phyloP scores from a whole-genome alignment of 1,140 invertebrate species.

The Cotesia vestalis region DNA sequence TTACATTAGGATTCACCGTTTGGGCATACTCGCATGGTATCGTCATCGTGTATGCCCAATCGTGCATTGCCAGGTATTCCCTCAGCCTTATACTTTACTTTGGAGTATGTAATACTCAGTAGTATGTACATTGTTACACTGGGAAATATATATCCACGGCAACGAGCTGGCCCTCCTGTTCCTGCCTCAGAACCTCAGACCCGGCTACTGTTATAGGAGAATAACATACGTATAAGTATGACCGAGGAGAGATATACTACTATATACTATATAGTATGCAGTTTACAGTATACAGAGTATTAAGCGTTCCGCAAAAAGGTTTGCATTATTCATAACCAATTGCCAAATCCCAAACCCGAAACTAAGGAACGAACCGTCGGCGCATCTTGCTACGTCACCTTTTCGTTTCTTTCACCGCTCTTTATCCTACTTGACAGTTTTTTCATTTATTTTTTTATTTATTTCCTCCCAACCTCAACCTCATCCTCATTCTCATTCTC shows the following conservation, averaged over 20 bases:
- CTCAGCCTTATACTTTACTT: no score
- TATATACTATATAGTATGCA: slow-evolving; percentile 7
- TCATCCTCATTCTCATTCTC: no score
- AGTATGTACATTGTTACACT: no score
- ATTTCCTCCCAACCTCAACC: slow-evolving; percentile 28
- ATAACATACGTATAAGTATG: no score
- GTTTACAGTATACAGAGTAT: neutral
- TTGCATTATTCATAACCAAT: slow-evolving; percentile 48
- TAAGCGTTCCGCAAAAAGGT: slow-evolving; percentile 32
- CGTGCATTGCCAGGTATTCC: neutral
- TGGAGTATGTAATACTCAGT: neutral
- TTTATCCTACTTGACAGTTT: slow-evolving; percentile 30
- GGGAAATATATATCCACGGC: no score
- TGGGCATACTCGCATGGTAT: no score
- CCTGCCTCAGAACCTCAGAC: no score
- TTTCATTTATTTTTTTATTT: slow-evolving; percentile 14
- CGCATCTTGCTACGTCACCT: slow-evolving; percentile 5
- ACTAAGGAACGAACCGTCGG: slow-evolving; percentile 36
- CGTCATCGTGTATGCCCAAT: neutral
- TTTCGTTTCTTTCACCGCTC: slow-evolving; percentile 11
- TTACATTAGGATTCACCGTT: no score
- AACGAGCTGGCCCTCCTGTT: no score
- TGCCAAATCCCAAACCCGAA: slow-evolving; percentile 45
- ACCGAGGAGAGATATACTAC: slow-evolving; percentile 8
- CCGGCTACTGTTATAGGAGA: no score